A percentile compares a stretch with the other conserved stretches of the same genome.
Conservation (phyloP, 2,113 vertebrate species). For the Megatriorchis doriae region DNA sequence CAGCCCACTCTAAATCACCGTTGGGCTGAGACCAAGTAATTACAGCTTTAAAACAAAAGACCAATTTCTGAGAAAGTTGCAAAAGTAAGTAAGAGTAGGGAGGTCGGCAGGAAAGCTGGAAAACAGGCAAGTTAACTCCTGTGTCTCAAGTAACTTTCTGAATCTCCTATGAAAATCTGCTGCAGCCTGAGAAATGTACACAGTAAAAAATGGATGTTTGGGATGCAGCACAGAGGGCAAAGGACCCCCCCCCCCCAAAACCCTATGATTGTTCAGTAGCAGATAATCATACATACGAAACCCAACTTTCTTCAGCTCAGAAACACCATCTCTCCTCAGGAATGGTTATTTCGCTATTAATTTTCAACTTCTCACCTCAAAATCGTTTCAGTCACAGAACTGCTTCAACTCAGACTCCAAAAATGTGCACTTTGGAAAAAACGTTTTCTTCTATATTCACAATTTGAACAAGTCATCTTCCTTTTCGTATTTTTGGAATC, state of each 20-base stretch:
- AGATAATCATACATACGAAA: neutral
- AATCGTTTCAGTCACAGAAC: neutral
- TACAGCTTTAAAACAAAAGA: slow-evolving; percentile 31
- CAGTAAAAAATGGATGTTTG: neutral
- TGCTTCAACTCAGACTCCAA: neutral
- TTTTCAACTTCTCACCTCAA: neutral
- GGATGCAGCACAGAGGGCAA: neutral
- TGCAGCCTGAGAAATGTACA: neutral
- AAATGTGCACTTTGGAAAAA: neutral
- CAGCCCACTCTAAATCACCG: neutral
- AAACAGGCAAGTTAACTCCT: neutral
- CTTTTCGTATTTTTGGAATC: neutral
- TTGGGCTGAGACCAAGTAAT: slow-evolving; percentile 23
- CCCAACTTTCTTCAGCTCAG: neutral
- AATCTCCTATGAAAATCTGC: neutral
- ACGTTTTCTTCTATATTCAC: neutral
- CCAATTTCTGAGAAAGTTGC: slow-evolving; percentile 29
- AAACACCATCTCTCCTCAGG: neutral
- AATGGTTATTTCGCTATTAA: neutral
- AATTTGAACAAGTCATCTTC: neutral
- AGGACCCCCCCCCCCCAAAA: neutral
- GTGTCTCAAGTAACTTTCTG: neutral
- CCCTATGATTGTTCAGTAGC: neutral
- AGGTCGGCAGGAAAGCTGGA: neutral
- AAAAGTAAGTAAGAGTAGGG: neutral